These are phyloP conservation scores for Scaptomyza tumidula DNA, from an alignment of 2,888 invertebrate species.

Conservation along the genomic window DNA sequence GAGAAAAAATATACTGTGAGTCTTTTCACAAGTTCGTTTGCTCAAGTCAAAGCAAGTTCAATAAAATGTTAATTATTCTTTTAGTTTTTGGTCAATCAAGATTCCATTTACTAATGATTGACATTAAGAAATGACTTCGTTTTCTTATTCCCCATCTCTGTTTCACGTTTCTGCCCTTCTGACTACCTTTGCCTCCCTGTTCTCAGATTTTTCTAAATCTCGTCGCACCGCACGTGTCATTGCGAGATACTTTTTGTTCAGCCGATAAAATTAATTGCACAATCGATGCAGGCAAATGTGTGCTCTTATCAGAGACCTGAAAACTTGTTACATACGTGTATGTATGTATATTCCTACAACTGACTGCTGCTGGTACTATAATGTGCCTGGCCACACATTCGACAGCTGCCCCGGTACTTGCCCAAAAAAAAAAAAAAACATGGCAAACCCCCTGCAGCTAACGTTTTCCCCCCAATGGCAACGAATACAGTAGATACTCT, in stretches of 20 bases:
- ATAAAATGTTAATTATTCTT: too few species aligned
- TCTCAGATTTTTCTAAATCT: neutral
- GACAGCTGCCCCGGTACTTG: constrained; percentile 51
- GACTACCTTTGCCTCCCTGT: neutral
- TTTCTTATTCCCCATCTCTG: neutral
- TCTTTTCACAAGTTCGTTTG: too few species aligned
- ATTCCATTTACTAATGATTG: too few species aligned
- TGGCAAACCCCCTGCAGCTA: constrained; percentile 44
- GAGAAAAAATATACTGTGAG: too few species aligned
- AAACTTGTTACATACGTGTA: neutral
- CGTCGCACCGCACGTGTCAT: constrained; percentile 55
- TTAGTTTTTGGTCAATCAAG: too few species aligned
- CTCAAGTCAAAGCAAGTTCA: too few species aligned
- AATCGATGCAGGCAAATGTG: constrained; percentile 38
- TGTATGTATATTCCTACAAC: constrained; percentile 1
- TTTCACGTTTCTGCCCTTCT: neutral
- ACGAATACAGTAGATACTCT: constrained; percentile 40
- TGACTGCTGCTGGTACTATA: constrained; percentile 1
- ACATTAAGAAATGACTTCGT: too few species aligned
- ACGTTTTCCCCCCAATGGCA: constrained; percentile 34
- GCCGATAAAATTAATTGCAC: constrained; percentile 68
- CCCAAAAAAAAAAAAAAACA: constrained; percentile 17
- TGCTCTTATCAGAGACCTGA: constrained; percentile 3
- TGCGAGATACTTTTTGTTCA: constrained; percentile 48
- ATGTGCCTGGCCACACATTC: constrained; percentile 26